Percentiles rank a stretch among this genome's conserved stretches.
Evolutionary conservation across 37 sponge, comb jelly and placozoan genomes (phyloP).

Genomic region (Chondrilla cf. caribensis): DNA sequence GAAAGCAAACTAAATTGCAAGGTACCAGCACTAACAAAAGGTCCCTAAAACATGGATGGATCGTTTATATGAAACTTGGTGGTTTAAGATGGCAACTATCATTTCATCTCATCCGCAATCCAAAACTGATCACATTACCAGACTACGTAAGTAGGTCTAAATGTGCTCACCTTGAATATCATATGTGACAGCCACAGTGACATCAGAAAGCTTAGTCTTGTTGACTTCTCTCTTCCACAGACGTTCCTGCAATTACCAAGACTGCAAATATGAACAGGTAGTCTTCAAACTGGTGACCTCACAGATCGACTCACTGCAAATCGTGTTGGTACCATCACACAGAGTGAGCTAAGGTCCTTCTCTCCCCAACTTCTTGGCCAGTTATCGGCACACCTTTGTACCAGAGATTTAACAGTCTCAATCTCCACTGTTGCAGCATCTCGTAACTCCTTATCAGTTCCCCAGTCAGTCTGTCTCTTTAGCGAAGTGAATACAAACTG

Average conservation of each 20-base stretch:
- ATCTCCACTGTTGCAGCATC: background rate
- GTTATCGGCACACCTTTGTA: background rate
- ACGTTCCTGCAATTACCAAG: no score
- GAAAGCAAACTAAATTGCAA: no score
- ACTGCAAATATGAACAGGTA: no score
- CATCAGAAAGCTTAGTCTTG: background rate
- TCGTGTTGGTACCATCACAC: background rate
- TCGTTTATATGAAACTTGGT: no score
- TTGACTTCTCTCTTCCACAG: constrained; percentile 6
- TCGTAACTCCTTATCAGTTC: background rate
- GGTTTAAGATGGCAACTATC: no score
- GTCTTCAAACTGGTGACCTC: no score
- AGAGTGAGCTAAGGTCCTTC: background rate
- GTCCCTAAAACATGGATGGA: no score
- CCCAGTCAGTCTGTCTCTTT: background rate
- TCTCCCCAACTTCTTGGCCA: background rate
- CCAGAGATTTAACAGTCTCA: background rate
- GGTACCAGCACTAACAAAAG: no score
- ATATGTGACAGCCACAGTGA: background rate
- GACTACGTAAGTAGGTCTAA: no score
- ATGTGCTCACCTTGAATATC: constrained; percentile 22
- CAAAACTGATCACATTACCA: no score
- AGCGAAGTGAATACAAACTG: background rate
- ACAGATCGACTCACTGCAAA: background rate
- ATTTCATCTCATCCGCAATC: no score